These are phyloP conservation scores for Teleogryllus occipitalis DNA, from an alignment of 1,140 invertebrate species.

Conservation along the genomic window DNA sequence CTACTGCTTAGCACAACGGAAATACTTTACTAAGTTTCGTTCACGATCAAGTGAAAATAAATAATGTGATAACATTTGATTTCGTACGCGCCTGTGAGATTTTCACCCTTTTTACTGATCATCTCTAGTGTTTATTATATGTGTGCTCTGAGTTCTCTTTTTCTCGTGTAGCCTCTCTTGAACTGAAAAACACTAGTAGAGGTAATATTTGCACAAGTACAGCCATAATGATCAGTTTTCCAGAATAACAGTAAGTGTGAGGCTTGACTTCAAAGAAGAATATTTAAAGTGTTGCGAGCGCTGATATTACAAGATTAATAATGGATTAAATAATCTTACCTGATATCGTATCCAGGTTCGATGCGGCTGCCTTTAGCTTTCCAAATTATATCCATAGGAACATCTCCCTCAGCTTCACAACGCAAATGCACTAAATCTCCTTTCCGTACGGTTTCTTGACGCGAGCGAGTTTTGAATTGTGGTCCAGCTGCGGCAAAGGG, in stretches of 20 bases:
- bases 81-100: too few species aligned
- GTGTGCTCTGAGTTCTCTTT: too few species aligned
- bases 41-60: too few species aligned
- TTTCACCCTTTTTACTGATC: too few species aligned
- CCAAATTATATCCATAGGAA: slow-evolving; percentile 52
- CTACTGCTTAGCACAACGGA: too few species aligned
- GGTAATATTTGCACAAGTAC: too few species aligned
- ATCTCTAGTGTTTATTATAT: too few species aligned
- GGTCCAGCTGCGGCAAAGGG: slow-evolving; percentile 35
- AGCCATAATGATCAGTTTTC: too few species aligned
- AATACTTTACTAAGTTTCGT: too few species aligned
- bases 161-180: too few species aligned
- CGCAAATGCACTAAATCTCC: slow-evolving; percentile 43
- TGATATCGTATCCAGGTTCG: slow-evolving; percentile 42
- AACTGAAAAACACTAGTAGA: too few species aligned
- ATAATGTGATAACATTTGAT: too few species aligned
- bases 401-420: slow-evolving; percentile 53
- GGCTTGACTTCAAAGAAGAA: background rate
- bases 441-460: slow-evolving; percentile 39
- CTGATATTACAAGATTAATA: background rate
- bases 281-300: background rate
- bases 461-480: slow-evolving; percentile 36
- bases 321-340: slow-evolving; percentile 27
- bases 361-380: slow-evolving; percentile 38
- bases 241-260: background rate